These are phyloP conservation scores for Nowickia ferox DNA, from an alignment of 2,888 invertebrate species.

Conservation along the genomic window DNA sequence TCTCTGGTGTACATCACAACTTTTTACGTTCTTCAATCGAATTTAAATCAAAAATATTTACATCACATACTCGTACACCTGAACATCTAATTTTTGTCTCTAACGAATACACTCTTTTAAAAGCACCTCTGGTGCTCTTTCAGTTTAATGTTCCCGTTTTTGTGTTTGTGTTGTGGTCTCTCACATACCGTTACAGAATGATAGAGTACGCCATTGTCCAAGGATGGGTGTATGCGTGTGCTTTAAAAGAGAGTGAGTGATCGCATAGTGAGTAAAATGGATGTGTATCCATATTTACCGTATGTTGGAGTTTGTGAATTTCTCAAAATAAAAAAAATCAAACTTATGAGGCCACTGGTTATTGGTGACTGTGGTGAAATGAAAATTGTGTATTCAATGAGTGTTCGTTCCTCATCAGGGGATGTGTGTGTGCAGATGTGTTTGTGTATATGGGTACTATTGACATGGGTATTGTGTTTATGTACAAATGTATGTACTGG, in stretches of 20 bases:
- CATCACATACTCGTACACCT: not conserved
- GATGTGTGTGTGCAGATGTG: not conserved
- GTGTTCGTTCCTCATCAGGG: constrained; percentile 45
- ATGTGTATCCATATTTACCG: not conserved
- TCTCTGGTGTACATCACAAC: too few relatives aligned
- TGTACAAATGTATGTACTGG: not conserved
- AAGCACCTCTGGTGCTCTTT: not conserved
- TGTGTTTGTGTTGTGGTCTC: constrained; percentile 42
- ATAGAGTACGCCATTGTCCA: not conserved
- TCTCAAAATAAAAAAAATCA: constrained; percentile 26
- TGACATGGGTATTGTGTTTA: not conserved
- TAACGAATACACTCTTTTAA: constrained; percentile 17
- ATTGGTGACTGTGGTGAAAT: constrained; percentile 69
- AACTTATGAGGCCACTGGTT: constrained; percentile 66
- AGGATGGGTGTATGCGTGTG: not conserved
- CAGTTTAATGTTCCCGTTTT: not conserved
- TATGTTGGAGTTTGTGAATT: constrained; percentile 16
- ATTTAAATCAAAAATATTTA: too few relatives aligned
- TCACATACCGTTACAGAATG: constrained; percentile 7
- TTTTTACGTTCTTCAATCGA: too few relatives aligned
- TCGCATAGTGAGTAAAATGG: constrained; percentile 37
- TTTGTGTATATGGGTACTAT: not conserved
- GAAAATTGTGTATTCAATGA: constrained; percentile 63
- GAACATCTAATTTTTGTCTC: not conserved
- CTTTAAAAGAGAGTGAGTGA: constrained; percentile 19